These are phyloP conservation scores for Sebastes schlegelii DNA, from an alignment of 2,113 vertebrate species.

Conservation along the genomic window DNA sequence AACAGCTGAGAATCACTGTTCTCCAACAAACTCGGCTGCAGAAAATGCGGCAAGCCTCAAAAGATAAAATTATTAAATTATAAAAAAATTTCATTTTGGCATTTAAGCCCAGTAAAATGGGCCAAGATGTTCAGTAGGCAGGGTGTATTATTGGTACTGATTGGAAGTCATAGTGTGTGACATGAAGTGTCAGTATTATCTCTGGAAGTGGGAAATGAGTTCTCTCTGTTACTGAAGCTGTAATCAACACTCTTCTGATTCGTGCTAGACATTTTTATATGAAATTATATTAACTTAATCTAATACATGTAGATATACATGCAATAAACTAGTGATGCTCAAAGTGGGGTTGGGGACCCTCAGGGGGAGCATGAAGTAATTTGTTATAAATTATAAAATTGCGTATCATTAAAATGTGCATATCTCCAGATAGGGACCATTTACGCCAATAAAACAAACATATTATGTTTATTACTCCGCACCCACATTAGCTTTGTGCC, in stretches of 20 bases:
- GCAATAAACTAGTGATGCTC: not conserved
- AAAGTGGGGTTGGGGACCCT: too few species aligned
- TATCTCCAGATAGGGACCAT: too few species aligned
- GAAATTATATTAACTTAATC: not conserved
- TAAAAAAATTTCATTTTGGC: slow-evolving; percentile 8
- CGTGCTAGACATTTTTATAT: not conserved
- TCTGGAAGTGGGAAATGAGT: slow-evolving; percentile 21
- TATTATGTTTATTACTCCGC: too few species aligned
- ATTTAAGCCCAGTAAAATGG: slow-evolving; percentile 11
- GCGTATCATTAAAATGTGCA: too few species aligned
- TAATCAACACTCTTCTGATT: not conserved
- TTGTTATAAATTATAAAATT: too few species aligned
- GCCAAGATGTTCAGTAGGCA: not conserved
- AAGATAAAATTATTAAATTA: not conserved
- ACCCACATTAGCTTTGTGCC: too few species aligned
- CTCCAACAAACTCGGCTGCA: not conserved
- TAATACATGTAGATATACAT: not conserved
- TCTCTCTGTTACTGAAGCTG: slow-evolving; percentile 5
- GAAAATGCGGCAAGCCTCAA: not conserved
- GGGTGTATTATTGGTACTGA: slow-evolving; percentile 3
- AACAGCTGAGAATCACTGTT: slow-evolving; percentile 2
- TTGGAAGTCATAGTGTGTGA: slow-evolving; percentile 7
- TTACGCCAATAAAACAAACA: too few species aligned
- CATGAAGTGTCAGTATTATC: slow-evolving; percentile 9
- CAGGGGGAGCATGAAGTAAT: too few species aligned